These are phyloP conservation scores for Oreochromis aureus DNA, from an alignment of 2,113 vertebrate species.

Conservation along the genomic window DNA sequence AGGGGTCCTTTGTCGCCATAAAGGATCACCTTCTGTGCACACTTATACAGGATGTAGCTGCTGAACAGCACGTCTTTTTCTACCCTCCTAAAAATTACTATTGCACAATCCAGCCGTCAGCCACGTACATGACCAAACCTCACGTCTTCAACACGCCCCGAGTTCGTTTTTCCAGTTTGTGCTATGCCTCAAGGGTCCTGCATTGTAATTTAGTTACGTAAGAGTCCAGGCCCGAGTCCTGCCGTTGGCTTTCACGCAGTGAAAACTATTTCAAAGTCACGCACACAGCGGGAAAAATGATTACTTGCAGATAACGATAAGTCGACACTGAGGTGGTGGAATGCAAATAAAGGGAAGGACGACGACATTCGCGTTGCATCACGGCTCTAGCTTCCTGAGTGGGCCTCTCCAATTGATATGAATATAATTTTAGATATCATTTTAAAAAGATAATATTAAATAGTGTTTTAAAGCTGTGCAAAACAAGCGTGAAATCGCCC, in stretches of 20 bases:
- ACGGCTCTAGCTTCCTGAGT: accelerated
- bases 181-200: not conserved
- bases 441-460: not conserved
- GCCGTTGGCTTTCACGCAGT: not conserved
- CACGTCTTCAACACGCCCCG: not conserved
- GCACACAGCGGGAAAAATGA: not conserved
- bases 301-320: not conserved
- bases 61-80: not conserved
- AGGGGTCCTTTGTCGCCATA: not conserved
- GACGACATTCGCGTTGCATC: not conserved
- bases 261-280: not conserved
- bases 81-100: not conserved
- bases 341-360: not conserved
- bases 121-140: not conserved
- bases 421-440: not conserved
- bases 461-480: not conserved
- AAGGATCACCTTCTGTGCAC: not conserved
- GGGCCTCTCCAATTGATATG: not conserved
- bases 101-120: not conserved
- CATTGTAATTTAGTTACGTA: not conserved
- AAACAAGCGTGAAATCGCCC: not conserved
- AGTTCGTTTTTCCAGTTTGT: not conserved
- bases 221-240: not conserved
- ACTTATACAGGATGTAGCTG: not conserved
- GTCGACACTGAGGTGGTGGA: not conserved